phyloP scores from a whole-genome alignment of 2,888 invertebrate species.

The Agriopis marginaria region DNA sequence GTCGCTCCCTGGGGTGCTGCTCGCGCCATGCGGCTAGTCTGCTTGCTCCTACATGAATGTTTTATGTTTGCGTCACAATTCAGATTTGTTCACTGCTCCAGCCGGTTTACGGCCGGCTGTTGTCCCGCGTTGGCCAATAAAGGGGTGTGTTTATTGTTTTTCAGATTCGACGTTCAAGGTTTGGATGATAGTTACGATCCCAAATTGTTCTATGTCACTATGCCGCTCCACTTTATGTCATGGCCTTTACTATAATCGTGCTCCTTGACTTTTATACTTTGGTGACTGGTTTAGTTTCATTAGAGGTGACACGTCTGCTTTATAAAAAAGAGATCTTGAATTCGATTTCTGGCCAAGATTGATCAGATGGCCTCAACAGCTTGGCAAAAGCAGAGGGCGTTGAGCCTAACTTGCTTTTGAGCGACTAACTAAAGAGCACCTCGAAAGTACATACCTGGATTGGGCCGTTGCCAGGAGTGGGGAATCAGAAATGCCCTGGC shows the following conservation, averaged over 20 bases:
- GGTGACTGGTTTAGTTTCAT: no score
- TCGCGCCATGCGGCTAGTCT: conserved; percentile 63
- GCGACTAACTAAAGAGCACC: no score
- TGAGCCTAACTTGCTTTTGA: no score
- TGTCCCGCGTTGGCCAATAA: conserved; percentile 66
- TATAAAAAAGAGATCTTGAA: no score
- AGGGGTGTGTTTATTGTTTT: conserved; percentile 73
- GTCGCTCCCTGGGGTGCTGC: conserved; percentile 77
- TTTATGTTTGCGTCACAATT: conserved; percentile 78
- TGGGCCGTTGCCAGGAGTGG: no score
- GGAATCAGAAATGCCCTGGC: no score
- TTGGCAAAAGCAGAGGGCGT: no score
- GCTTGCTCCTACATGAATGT: conserved; percentile 74
- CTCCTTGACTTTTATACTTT: neutral
- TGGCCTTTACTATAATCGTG: conserved; percentile 11
- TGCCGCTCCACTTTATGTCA: conserved; percentile 31
- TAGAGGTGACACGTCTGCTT: no score
- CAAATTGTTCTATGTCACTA: conserved; percentile 34
- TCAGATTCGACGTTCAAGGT: conserved; percentile 62
- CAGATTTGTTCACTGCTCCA: conserved; percentile 79
- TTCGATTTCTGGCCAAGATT: no score
- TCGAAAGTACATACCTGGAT: no score
- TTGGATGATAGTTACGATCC: conserved; percentile 50
- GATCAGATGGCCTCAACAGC: no score
- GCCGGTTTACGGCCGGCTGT: conserved; percentile 64